Percentiles rank a stretch among this genome's conserved stretches.
These are phyloP conservation scores for Drosophila recens DNA, from an alignment of 2,888 invertebrate genomes.

Conservation along the genomic window DNA sequence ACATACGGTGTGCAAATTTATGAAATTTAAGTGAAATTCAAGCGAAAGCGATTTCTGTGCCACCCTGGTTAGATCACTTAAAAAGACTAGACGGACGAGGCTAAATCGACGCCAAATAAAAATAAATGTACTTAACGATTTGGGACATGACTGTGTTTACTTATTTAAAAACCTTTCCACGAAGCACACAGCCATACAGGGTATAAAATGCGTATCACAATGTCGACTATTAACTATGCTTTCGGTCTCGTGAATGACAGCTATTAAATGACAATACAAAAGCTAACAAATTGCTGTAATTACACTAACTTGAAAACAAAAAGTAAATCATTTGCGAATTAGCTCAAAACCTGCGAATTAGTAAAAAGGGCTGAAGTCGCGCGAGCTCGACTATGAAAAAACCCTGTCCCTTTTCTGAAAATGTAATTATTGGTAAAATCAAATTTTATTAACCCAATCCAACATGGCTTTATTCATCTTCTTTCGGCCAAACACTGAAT, in stretches of 20 bases:
- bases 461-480: too few relatives aligned
- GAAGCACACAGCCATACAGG: neutral
- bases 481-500: too few relatives aligned
- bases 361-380: neutral
- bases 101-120: neutral
- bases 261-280: constrained; percentile 67
- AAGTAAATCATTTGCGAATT: constrained; percentile 47
- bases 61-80: too few relatives aligned
- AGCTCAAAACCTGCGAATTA: constrained; percentile 18
- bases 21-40: too few relatives aligned
- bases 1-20: too few relatives aligned
- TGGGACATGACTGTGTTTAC: too few relatives aligned
- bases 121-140: neutral
- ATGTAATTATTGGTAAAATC: too few relatives aligned
- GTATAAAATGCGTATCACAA: neutral
- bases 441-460: too few relatives aligned
- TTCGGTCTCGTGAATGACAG: constrained; percentile 12
- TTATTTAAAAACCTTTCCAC: neutral
- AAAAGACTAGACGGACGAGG: too few relatives aligned
- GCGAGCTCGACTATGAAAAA: neutral
- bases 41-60: too few relatives aligned
- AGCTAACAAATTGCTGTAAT: constrained; percentile 63
- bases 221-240: neutral
- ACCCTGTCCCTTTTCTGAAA: neutral
- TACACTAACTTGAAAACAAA: constrained; percentile 65